Evolutionary conservation across 2,797 vertebrate genomes (phyloP).

Genomic region (Halcyon chelicuti): DNA sequence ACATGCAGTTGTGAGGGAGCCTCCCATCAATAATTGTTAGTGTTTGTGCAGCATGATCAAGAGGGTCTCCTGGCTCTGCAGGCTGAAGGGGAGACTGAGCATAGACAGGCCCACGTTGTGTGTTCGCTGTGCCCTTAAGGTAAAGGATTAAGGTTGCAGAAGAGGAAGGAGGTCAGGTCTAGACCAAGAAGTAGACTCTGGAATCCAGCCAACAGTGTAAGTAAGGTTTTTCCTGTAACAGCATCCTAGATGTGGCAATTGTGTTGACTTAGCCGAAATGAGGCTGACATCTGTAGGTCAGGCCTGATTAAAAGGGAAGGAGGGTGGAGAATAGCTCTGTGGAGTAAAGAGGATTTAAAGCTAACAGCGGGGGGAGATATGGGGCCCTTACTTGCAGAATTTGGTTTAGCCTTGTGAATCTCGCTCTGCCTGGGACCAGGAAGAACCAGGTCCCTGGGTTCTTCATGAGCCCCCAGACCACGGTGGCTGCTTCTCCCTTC

Average conservation of each 20-base stretch:
- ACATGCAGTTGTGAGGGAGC: background rate
- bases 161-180: constrained; percentile 51
- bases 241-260: constrained; percentile 57
- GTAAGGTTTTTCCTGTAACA: constrained; percentile 55
- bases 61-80: background rate
- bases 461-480: background rate
- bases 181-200: constrained; percentile 38
- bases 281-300: constrained; percentile 66
- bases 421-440: background rate
- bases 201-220: constrained; percentile 51
- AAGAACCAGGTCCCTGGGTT: background rate
- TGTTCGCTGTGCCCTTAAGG: constrained; percentile 45
- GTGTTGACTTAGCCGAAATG: constrained; percentile 61
- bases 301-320: constrained; percentile 60
- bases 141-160: constrained; percentile 52
- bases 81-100: background rate
- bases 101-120: background rate
- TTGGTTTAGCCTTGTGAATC: constrained; percentile 22
- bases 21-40: background rate
- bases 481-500: background rate
- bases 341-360: constrained; percentile 47
- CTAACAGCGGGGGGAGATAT: background rate
- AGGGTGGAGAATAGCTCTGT: constrained; percentile 21
- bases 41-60: constrained; percentile 23
- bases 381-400: background rate